Percentiles rank a stretch among this genome's conserved stretches.
Conservation (phyloP, 1,140 invertebrate genomes). For the Dolichoris vasculosae region DNA sequence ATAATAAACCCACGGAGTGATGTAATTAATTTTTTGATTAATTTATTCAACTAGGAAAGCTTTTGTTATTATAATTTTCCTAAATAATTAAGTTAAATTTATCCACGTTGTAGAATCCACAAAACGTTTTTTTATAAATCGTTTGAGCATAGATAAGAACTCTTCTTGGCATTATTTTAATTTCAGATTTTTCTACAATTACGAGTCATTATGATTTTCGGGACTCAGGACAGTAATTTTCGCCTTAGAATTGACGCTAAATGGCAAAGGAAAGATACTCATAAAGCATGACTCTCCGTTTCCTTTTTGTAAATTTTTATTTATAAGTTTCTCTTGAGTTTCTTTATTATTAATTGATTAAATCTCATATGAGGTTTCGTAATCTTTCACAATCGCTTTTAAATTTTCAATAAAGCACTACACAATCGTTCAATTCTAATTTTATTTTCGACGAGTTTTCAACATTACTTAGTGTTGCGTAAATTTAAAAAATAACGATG, state of each 20-base stretch:
- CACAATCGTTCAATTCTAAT: not conserved
- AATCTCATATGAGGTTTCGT: constrained; percentile 19
- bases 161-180: not conserved
- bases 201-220: not conserved
- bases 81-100: not conserved
- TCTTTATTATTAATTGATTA: constrained; percentile 32
- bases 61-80: not conserved
- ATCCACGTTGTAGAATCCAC: not conserved
- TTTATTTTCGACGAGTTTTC: not conserved
- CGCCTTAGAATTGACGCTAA: not conserved
- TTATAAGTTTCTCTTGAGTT: constrained; percentile 6
- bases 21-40: constrained; percentile 13
- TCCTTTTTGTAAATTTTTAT: not conserved
- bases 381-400: not conserved
- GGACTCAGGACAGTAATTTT: not conserved
- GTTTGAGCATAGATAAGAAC: not conserved
- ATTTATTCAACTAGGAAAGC: too few species aligned
- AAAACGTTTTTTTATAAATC: not conserved
- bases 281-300: not conserved
- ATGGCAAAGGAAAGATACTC: not conserved
- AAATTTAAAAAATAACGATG: not conserved
- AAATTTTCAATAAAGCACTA: not conserved
- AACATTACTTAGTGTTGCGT: not conserved
- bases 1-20: constrained; percentile 1
- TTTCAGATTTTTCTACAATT: not conserved